These are phyloP conservation scores for Cetonia aurata DNA, from an alignment of 2,888 invertebrate species.

Conservation along the genomic window DNA sequence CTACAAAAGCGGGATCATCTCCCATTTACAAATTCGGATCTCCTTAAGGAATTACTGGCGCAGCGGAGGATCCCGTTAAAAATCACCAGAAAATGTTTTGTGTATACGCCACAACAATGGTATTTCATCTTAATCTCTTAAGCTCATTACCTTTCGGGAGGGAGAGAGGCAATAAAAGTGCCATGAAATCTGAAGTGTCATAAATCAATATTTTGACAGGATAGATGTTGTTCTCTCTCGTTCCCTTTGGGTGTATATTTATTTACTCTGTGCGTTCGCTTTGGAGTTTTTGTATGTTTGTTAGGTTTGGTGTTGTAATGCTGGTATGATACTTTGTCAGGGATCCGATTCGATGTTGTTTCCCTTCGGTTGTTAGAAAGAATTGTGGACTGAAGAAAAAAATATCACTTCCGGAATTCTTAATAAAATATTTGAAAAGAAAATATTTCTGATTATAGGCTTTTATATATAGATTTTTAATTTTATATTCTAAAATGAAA, in stretches of 20 bases:
- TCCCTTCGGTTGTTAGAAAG: background rate
- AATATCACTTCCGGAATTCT: no score
- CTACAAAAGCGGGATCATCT: conserved; percentile 14
- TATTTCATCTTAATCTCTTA: conserved; percentile 19
- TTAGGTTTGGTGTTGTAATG: background rate
- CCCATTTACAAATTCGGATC: conserved; percentile 33
- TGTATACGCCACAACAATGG: conserved; percentile 11
- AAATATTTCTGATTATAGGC: no score
- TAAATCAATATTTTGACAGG: conserved; percentile 41
- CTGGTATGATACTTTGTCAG: no score
- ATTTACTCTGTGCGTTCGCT: background rate
- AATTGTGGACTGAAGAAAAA: no score
- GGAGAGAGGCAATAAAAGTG: conserved; percentile 20
- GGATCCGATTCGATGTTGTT: background rate
- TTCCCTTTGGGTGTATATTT: background rate
- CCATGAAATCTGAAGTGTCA: conserved; percentile 37
- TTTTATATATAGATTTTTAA: no score
- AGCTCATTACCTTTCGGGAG: conserved; percentile 26
- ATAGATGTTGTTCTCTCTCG: background rate
- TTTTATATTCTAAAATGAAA: no score
- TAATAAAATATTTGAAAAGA: no score
- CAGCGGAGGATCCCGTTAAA: conserved; percentile 16
- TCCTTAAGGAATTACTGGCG: conserved; percentile 2
- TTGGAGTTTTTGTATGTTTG: background rate
- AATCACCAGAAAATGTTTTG: conserved; percentile 22